A percentile compares a stretch with the other conserved stretches of the same genome.
Conservation (phyloP, 30 jellyfish, hydroid and myxozoan genomes). For the Chrysaora quinquecirrha region DNA sequence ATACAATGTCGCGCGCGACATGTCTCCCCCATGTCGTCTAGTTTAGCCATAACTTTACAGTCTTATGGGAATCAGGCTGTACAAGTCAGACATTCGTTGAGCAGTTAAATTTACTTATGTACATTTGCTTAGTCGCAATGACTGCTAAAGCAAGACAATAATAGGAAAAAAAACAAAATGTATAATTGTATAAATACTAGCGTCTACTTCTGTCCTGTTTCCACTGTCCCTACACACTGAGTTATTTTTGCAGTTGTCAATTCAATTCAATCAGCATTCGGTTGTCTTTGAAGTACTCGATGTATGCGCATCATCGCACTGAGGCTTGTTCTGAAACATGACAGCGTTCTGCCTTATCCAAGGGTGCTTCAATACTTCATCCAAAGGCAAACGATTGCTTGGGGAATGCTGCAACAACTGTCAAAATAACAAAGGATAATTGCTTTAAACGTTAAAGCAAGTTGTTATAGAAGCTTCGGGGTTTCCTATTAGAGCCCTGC, state of each 20-base stretch:
- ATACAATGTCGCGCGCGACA: too few relatives aligned
- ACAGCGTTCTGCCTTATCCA: conserved; percentile 87
- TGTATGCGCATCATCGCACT: background rate
- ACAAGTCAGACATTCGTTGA: background rate
- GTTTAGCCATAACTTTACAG: too few relatives aligned
- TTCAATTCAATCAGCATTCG: too few relatives aligned
- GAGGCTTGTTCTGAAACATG: conserved; percentile 22
- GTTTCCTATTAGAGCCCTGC: too few relatives aligned
- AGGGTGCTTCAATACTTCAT: conserved; percentile 78
- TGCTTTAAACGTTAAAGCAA: background rate
- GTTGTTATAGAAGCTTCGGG: too few relatives aligned
- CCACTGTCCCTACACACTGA: too few relatives aligned
- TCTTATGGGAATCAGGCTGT: too few relatives aligned
- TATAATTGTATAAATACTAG: too few relatives aligned
- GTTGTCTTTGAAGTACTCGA: too few relatives aligned
- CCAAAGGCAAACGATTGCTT: conserved; percentile 76
- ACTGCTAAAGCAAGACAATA: background rate
- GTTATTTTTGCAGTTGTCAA: too few relatives aligned
- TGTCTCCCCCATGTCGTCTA: too few relatives aligned
- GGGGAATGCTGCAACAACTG: conserved; percentile 89
- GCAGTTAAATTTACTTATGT: background rate
- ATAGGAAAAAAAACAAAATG: background rate
- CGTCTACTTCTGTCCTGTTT: background rate
- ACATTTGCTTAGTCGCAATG: background rate
- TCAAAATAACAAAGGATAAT: background rate